Conservation (phyloP, 2,797 vertebrate genomes). For the Argyrosomus regius region DNA sequence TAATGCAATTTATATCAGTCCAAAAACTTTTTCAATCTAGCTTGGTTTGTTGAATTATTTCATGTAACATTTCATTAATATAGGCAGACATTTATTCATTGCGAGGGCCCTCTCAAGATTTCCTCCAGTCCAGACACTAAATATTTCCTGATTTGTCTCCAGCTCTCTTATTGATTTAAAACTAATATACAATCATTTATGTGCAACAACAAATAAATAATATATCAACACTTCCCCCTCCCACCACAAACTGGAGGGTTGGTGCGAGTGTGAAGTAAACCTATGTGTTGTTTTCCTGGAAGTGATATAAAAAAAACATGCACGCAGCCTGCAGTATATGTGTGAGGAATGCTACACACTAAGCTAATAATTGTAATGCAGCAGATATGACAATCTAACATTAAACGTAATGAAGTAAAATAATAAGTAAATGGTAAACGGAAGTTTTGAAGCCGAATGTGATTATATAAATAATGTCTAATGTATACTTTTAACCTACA, state of each 20-base stretch:
- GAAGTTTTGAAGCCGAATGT: neutral
- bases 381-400: neutral
- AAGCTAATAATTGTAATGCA: neutral
- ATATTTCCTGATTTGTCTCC: conserved; percentile 29
- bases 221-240: conserved; percentile 59
- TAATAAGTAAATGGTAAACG: neutral
- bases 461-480: neutral
- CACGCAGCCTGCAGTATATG: neutral
- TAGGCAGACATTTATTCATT: conserved; percentile 32
- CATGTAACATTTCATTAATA: conserved; percentile 34
- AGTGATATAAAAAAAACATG: conserved; percentile 21
- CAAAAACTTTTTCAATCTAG: neutral
- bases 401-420: neutral
- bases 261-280: conserved; percentile 57
- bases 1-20: conserved; percentile 7
- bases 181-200: conserved; percentile 44
- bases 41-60: conserved; percentile 25
- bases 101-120: neutral
- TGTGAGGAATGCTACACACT: neutral
- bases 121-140: neutral
- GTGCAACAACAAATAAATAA: conserved; percentile 55
- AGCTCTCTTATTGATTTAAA: conserved; percentile 45
- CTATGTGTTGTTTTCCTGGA: conserved; percentile 26
- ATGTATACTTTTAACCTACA: too few species aligned
- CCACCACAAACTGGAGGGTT: conserved; percentile 57